Conservation (phyloP, 2,888 invertebrate genomes). For the Listrodromus nycthemerus region DNA sequence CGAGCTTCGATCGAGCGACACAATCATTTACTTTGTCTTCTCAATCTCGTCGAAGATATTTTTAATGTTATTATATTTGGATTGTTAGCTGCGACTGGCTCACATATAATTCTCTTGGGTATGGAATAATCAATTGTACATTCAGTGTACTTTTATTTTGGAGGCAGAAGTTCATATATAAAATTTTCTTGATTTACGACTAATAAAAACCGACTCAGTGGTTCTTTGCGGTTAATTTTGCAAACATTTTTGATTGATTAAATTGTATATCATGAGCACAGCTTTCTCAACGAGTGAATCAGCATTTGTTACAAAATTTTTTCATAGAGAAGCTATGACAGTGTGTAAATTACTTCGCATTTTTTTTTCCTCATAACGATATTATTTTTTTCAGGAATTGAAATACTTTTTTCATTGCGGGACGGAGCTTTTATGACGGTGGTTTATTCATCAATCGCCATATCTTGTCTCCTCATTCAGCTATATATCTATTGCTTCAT, state of each 20-base stretch:
- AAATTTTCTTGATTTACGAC: no score
- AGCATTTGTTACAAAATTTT: background rate
- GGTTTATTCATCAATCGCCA: background rate
- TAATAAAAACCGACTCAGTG: no score
- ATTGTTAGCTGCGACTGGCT: constrained; percentile 6
- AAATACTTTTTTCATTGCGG: constrained; percentile 22
- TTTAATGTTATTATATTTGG: constrained; percentile 11
- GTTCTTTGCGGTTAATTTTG: no score
- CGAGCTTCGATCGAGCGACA: background rate
- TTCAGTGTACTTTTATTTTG: no score
- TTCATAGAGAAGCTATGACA: background rate
- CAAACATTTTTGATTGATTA: no score
- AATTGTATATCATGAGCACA: background rate
- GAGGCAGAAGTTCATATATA: no score
- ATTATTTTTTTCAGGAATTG: constrained; percentile 13
- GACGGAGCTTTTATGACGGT: constrained; percentile 9
- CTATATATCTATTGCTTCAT: constrained; percentile 39
- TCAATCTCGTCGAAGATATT: background rate
- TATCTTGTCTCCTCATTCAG: constrained; percentile 18
- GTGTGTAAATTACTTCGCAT: background rate
- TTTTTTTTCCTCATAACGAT: background rate
- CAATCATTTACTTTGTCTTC: background rate
- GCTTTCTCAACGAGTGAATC: background rate
- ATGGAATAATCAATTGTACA: no score
- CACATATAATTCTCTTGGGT: no score